Conservation (phyloP, 2,113 vertebrate genomes). For the Neodontobutis hainanensis region DNA sequence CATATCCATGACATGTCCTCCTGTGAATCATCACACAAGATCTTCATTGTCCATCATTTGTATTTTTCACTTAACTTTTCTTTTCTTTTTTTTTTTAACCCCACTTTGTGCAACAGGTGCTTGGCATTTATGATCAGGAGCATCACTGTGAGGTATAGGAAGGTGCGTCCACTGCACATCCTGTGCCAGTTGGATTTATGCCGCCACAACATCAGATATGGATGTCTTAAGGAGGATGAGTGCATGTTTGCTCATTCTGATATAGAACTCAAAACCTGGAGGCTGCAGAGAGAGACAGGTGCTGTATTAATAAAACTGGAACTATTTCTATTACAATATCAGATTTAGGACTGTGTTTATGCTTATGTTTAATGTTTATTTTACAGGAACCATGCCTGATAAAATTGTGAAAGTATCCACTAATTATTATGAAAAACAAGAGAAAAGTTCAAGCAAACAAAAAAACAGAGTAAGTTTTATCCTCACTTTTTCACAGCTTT, state of each 20-base stretch:
- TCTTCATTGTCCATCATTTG: neutral
- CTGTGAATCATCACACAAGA: neutral
- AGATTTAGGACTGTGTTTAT: neutral
- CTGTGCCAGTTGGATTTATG: slow-evolving; percentile 88
- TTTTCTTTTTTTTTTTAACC: neutral
- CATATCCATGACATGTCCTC: neutral
- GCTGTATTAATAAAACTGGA: neutral
- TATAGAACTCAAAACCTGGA: slow-evolving; percentile 93
- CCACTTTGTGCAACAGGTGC: slow-evolving; percentile 78
- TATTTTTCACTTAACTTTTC: neutral
- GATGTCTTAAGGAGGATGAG: slow-evolving; percentile 85
- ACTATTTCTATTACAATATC: neutral
- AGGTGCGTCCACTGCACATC: slow-evolving; percentile 87
- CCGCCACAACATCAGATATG: slow-evolving; percentile 83
- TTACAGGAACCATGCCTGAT: slow-evolving; percentile 85
- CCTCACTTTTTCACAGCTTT: neutral
- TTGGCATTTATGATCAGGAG: slow-evolving; percentile 88
- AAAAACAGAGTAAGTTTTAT: slow-evolving; percentile 60
- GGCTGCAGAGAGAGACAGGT: slow-evolving; percentile 89
- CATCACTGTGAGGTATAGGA: slow-evolving; percentile 85
- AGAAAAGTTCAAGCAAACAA: slow-evolving; percentile 73
- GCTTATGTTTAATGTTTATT: neutral
- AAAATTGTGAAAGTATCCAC: slow-evolving; percentile 91
- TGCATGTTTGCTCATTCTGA: slow-evolving; percentile 90
- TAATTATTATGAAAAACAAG: slow-evolving; percentile 84